phyloP scores from a whole-genome alignment of 2,113 vertebrate genomes.

The Cnemophilus loriae region DNA sequence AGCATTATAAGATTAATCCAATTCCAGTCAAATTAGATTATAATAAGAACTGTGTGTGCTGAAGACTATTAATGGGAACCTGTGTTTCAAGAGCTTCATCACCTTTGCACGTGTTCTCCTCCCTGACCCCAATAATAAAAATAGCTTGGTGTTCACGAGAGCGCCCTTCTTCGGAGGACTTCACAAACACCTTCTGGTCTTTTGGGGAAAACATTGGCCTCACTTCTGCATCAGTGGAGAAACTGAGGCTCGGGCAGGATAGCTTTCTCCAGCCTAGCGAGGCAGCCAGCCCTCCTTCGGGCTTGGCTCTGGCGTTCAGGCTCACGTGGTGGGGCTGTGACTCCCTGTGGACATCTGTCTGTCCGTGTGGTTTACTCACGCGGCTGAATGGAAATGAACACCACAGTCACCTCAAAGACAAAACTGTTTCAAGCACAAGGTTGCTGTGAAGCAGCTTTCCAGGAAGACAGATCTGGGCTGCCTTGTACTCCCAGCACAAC shows the following conservation, averaged over 20 bases:
- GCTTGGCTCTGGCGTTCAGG: rapidly evolving
- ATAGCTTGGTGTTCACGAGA: not conserved
- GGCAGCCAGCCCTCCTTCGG: not conserved
- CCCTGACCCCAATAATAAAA: constrained; percentile 55
- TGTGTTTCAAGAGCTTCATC: constrained; percentile 41
- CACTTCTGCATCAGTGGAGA: not conserved
- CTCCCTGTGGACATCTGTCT: not conserved
- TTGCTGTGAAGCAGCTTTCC: not conserved
- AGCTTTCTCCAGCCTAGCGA: not conserved
- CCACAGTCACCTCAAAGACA: not conserved
- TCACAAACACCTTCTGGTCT: not conserved
- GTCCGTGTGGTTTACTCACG: rapidly evolving
- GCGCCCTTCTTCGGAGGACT: not conserved
- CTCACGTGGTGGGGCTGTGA: rapidly evolving
- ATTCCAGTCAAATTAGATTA: constrained; percentile 69
- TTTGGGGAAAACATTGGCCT: not conserved
- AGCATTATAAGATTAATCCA: constrained; percentile 69
- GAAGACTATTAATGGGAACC: constrained; percentile 59
- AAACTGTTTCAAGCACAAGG: not conserved
- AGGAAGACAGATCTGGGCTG: not conserved
- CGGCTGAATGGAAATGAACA: rapidly evolving
- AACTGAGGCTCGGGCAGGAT: not conserved
- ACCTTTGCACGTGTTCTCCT: constrained; percentile 2
- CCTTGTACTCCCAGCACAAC: not conserved
- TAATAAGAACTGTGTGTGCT: constrained; percentile 48